phyloP scores from a whole-genome alignment of 2,888 invertebrate genomes.

The Congeria kusceri region DNA sequence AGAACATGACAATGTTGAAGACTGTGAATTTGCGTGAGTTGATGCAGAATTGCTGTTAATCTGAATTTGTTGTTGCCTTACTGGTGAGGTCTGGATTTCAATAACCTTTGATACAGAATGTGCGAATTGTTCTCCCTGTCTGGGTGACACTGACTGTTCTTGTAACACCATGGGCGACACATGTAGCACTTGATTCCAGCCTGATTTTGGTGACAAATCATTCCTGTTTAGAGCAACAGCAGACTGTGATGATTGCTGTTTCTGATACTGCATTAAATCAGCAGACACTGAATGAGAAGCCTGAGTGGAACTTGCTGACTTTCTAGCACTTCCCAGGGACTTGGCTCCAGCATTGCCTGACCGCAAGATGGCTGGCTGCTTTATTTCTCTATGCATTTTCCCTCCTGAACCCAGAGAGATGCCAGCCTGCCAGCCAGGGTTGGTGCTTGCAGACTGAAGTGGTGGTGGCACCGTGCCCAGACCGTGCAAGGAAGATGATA shows the following conservation, averaged over 20 bases:
- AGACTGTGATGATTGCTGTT: background rate
- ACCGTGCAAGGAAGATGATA: constrained; percentile 49
- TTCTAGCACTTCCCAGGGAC: constrained; percentile 10
- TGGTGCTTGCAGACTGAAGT: background rate
- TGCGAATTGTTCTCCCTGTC: too few relatives aligned
- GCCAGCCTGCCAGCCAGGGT: constrained; percentile 7
- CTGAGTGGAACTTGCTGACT: constrained; percentile 1
- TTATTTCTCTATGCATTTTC: constrained; percentile 13
- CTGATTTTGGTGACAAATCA: background rate
- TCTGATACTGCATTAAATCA: too few relatives aligned
- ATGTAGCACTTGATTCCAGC: too few relatives aligned
- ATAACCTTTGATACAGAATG: too few relatives aligned
- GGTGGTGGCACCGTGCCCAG: background rate
- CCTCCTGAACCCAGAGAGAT: constrained; percentile 20
- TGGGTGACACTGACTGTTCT: too few relatives aligned
- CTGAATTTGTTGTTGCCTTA: too few relatives aligned
- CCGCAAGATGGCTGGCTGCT: constrained; percentile 18
- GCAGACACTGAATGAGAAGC: too few relatives aligned
- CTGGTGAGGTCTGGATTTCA: too few relatives aligned
- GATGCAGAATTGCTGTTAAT: too few relatives aligned
- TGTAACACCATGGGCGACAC: too few relatives aligned
- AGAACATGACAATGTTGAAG: too few relatives aligned
- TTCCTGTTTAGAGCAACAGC: background rate
- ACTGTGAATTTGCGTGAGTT: too few relatives aligned
- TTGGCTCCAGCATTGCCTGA: constrained; percentile 5